These are phyloP conservation scores for Leptinotarsa rubiginosa DNA, from an alignment of 2,888 invertebrate species.

Conservation along the genomic window DNA sequence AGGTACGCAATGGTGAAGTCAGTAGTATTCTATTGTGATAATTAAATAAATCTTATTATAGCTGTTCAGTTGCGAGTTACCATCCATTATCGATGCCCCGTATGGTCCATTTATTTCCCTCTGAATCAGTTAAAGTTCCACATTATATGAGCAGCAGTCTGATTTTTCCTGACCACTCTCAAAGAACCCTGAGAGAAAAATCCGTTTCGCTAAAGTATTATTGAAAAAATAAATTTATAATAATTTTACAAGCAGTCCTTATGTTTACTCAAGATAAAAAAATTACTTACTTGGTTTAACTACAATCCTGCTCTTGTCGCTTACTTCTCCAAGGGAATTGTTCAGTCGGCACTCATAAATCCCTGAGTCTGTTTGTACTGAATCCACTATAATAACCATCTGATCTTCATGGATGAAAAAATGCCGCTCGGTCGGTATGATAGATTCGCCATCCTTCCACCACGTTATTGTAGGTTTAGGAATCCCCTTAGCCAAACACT, in stretches of 20 bases:
- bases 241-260: too few species aligned
- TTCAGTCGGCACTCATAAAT: slow-evolving; percentile 91
- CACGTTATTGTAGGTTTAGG: slow-evolving; percentile 86
- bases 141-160: too few species aligned
- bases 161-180: too few species aligned
- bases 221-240: not conserved
- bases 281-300: slow-evolving; percentile 71
- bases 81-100: too few species aligned
- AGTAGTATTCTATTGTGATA: too few species aligned
- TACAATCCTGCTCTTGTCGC: slow-evolving; percentile 77
- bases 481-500: slow-evolving; percentile 86
- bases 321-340: slow-evolving; percentile 83
- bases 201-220: not conserved
- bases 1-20: too few species aligned
- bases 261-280: not conserved
- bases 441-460: slow-evolving; percentile 84
- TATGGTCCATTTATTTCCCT: too few species aligned
- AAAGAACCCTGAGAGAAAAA: too few species aligned
- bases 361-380: slow-evolving; percentile 82
- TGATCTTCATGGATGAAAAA: slow-evolving; percentile 90
- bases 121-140: too few species aligned
- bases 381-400: slow-evolving; percentile 86
- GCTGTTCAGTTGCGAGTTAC: too few species aligned
- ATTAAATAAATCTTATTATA: too few species aligned
- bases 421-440: slow-evolving; percentile 82